phyloP scores from a whole-genome alignment of 2,888 invertebrate species.

The Meiosimyza decipiens region DNA sequence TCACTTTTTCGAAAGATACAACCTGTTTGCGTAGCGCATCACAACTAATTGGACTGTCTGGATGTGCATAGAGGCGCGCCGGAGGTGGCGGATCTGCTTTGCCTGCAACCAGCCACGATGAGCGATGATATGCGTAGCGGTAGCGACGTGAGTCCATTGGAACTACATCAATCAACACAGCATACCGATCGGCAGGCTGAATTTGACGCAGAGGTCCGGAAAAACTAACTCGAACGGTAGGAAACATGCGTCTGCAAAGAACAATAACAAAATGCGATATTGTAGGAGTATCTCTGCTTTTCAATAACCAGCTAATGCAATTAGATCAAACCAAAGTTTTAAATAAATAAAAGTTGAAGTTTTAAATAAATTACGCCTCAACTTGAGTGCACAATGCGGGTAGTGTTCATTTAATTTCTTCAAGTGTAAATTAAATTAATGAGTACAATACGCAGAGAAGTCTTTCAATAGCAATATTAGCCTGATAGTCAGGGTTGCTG shows the following conservation, averaged over 20 bases:
- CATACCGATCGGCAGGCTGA: constrained; percentile 85
- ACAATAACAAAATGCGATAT: background rate
- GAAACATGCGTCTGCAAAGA: constrained; percentile 92
- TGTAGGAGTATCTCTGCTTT: background rate
- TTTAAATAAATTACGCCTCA: too few relatives aligned
- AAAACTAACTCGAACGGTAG: constrained; percentile 94
- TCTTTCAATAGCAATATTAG: background rate
- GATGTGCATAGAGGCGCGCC: constrained; percentile 93
- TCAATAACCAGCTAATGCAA: background rate
- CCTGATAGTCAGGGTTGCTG: constrained; percentile 49
- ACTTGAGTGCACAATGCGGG: background rate
- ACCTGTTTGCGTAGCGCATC: constrained; percentile 96
- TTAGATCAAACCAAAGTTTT: background rate
- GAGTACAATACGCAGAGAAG: constrained; percentile 43
- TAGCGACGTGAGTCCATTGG: constrained; percentile 97
- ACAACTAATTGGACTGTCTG: constrained; percentile 95
- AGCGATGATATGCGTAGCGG: constrained; percentile 98
- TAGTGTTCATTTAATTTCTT: constrained; percentile 49
- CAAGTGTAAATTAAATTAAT: constrained; percentile 60
- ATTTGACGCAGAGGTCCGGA: constrained; percentile 73
- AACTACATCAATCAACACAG: constrained; percentile 94
- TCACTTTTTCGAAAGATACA: constrained; percentile 98
- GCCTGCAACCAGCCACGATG: constrained; percentile 97
- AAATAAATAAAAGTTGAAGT: too few relatives aligned
- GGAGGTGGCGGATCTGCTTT: constrained; percentile 98